These are phyloP conservation scores for Chalcosyrphus nemorum DNA, from an alignment of 2,888 invertebrate species.

Conservation along the genomic window DNA sequence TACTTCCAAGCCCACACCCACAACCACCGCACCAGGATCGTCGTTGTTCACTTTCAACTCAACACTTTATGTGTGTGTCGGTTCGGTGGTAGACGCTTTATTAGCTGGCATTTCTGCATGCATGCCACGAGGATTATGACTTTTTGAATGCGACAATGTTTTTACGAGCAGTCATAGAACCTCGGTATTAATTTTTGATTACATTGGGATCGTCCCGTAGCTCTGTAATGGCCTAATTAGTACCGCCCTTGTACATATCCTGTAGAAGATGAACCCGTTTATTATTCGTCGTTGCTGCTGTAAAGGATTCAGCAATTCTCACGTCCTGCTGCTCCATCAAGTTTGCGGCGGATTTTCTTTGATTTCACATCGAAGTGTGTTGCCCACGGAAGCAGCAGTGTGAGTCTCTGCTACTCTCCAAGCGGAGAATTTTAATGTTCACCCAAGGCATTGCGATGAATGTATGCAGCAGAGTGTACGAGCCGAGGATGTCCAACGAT, in stretches of 20 bases:
- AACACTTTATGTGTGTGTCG: slow-evolving; percentile 41
- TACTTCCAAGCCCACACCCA: slow-evolving; percentile 9
- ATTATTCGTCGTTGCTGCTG: slow-evolving; percentile 42
- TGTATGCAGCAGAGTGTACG: slow-evolving; percentile 47
- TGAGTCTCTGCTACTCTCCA: not conserved
- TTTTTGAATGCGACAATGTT: slow-evolving; percentile 69
- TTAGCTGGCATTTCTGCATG: slow-evolving; percentile 66
- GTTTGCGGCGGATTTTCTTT: slow-evolving; percentile 62
- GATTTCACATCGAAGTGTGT: slow-evolving; percentile 50
- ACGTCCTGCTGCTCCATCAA: slow-evolving; percentile 57
- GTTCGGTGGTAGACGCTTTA: slow-evolving; percentile 44
- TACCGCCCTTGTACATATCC: slow-evolving; percentile 34
- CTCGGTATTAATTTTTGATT: slow-evolving; percentile 68
- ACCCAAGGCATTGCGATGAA: slow-evolving; percentile 35
- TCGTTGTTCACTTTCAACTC: slow-evolving; percentile 12
- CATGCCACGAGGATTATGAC: slow-evolving; percentile 52
- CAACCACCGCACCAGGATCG: not conserved
- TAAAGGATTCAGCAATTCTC: slow-evolving; percentile 56
- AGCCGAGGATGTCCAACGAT: slow-evolving; percentile 29
- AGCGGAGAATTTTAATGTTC: slow-evolving; percentile 56
- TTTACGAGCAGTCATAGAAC: slow-evolving; percentile 63
- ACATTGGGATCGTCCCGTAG: slow-evolving; percentile 47
- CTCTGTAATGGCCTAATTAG: slow-evolving; percentile 65
- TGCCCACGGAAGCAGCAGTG: not conserved
- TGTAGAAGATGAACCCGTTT: slow-evolving; percentile 37